Base-by-base conservation (phyloP, 1,140 invertebrate genomes). In the Panagrolaimus sp. region DNA sequence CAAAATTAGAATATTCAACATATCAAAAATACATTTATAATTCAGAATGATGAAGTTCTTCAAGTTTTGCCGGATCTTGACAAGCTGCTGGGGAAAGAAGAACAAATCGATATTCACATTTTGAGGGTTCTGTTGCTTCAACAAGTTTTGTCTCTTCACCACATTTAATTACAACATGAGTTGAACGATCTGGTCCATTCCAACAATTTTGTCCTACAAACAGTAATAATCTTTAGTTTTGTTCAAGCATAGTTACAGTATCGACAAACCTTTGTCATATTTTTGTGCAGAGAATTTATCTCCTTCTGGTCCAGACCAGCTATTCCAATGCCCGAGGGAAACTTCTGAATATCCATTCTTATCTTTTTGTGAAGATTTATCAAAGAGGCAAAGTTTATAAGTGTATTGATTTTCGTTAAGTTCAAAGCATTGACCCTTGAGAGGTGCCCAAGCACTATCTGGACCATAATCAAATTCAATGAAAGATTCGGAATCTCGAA, bases 81-180 rank as follows among this genome's bases (percentile, higher is more conserved):
- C 96, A 99, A 17, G 91, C 89, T 3, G 93, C 90, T 15, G 96
- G 95, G 0, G 94, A 94, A 66, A 86, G 85, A 78, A 98, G 91
- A 69, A 91, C 89, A 85, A 94, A 91, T 47, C 89, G 87, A 83
- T 98, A 99, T 87, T 98, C 95, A 87, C 96, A 98, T 68, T 93
- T 88, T 84, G 89, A 94, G 9, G 96, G 95, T 86, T 98, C 96
- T 28, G 88, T 87, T 0, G 94, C 93, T 21, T 89, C 87, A 0
- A 88, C 86, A 0, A 98, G 78, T 84, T 89, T 88, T 73, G 91
- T 91, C 82, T 94, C 91, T 67, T 88, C 85, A 1, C 94, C 94
- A 87, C 96, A 98, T 21, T 84, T 86, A 5, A 98, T 83, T 73
- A 88, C 86, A 5, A 97, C 90, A 75, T n/a, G n/a, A n/a, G n/a